Percentiles rank a stretch among this genome's conserved stretches.
Conservation (phyloP, 2,888 invertebrate species). For the Pammene fasciana region DNA sequence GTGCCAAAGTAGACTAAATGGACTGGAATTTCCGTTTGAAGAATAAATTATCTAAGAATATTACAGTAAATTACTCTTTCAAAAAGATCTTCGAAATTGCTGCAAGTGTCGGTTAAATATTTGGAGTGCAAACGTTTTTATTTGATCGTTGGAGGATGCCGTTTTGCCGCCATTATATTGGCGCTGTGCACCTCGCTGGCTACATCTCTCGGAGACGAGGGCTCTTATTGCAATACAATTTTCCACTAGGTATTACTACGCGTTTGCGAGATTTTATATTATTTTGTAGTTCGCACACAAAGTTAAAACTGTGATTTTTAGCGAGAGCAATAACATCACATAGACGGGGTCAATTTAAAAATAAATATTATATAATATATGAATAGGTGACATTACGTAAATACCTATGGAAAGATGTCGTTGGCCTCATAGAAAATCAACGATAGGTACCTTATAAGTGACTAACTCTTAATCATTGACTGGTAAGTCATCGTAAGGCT, state of each 20-base stretch:
- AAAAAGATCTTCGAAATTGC: slow-evolving; percentile 49
- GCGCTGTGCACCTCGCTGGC: slow-evolving; percentile 1
- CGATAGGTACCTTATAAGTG: too few relatives aligned
- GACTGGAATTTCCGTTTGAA: slow-evolving; percentile 75
- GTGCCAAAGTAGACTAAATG: slow-evolving; percentile 79
- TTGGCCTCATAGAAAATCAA: too few relatives aligned
- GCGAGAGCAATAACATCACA: too few relatives aligned
- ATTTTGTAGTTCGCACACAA: too few relatives aligned
- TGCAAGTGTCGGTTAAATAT: slow-evolving; percentile 45
- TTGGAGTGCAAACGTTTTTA: slow-evolving; percentile 33
- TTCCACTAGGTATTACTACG: not conserved
- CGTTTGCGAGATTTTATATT: too few relatives aligned
- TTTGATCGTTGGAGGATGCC: slow-evolving; percentile 14
- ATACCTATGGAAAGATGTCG: too few relatives aligned
- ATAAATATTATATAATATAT: too few relatives aligned
- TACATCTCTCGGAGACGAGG: slow-evolving; percentile 8
- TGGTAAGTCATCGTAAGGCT: too few relatives aligned
- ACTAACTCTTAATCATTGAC: too few relatives aligned
- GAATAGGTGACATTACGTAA: too few relatives aligned
- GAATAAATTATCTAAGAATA: slow-evolving; percentile 74
- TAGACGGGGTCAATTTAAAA: too few relatives aligned
- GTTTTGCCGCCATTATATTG: slow-evolving; percentile 18
- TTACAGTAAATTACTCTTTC: slow-evolving; percentile 66
- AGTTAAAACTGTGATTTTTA: too few relatives aligned
- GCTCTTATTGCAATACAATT: slow-evolving; percentile 1